Conservation (phyloP, 2,888 invertebrate genomes). For the Limenitis camilla region DNA sequence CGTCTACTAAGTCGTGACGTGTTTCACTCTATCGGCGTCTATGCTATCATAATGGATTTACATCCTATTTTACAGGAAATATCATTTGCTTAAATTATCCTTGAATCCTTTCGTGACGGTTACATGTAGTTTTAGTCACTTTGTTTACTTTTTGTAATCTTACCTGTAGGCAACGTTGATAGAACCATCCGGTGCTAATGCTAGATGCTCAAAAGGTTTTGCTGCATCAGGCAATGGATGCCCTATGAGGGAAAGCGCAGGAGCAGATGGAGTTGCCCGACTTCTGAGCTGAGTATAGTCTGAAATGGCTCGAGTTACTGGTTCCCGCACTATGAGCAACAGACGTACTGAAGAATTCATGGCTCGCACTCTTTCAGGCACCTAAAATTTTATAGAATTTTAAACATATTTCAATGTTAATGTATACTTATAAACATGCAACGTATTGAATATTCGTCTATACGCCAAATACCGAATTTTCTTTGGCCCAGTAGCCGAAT, state of each 20-base stretch:
- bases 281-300: constrained; percentile 96
- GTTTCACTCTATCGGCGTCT: too few relatives aligned
- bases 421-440: too few relatives aligned
- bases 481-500: too few relatives aligned
- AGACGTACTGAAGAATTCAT: constrained; percentile 96
- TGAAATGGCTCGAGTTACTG: constrained; percentile 95
- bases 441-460: too few relatives aligned
- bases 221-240: constrained; percentile 52
- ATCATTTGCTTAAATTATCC: too few relatives aligned
- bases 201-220: constrained; percentile 87
- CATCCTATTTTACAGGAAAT: too few relatives aligned
- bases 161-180: constrained; percentile 86
- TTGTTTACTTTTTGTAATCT: background rate
- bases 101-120: too few relatives aligned
- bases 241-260: constrained; percentile 55
- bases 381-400: constrained; percentile 70
- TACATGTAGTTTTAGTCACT: too few relatives aligned
- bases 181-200: constrained; percentile 85
- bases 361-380: constrained; percentile 92
- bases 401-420: too few relatives aligned
- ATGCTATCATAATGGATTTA: too few relatives aligned
- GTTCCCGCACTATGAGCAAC: constrained; percentile 95
- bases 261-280: constrained; percentile 84
- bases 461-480: too few relatives aligned
- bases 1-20: too few relatives aligned